Percentiles rank a stretch among this genome's conserved stretches.
phyloP scores from a whole-genome alignment of 2,888 invertebrate genomes.

The Eretmocerus hayati region DNA sequence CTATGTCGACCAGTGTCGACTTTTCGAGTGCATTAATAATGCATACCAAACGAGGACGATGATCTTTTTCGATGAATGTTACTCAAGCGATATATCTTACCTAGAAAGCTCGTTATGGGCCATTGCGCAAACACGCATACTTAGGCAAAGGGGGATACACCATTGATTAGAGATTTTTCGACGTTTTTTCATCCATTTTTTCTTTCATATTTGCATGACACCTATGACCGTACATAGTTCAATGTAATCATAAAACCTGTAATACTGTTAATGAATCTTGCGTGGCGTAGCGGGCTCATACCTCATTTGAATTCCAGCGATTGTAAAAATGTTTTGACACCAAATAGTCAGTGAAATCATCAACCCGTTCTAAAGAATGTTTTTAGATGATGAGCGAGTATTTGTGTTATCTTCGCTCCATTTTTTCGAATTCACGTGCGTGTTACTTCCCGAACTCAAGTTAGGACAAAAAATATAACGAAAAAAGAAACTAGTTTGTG shows the following conservation, averaged over 20 bases:
- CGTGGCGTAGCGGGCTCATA: too few relatives aligned
- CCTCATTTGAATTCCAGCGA: too few relatives aligned
- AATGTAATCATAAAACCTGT: too few relatives aligned
- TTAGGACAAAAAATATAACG: too few relatives aligned
- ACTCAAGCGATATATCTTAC: constrained; percentile 18
- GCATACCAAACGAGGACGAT: constrained; percentile 12
- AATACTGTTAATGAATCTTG: too few relatives aligned
- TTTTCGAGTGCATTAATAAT: constrained; percentile 19
- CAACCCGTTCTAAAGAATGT: too few relatives aligned
- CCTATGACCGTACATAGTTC: too few relatives aligned
- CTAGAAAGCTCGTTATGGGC: constrained; percentile 19
- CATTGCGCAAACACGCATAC: constrained; percentile 10
- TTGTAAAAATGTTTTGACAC: too few relatives aligned
- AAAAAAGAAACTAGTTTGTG: too few relatives aligned
- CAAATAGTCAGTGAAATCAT: too few relatives aligned
- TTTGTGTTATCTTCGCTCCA: not conserved
- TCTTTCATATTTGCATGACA: not conserved
- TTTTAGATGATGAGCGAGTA: too few relatives aligned
- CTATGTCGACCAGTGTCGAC: constrained; percentile 1
- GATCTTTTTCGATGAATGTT: constrained; percentile 14
- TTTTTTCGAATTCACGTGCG: not conserved
- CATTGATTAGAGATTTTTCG: constrained; percentile 8
- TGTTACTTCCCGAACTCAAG: not conserved
- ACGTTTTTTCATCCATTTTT: not conserved
- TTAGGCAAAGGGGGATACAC: constrained; percentile 3